These are phyloP conservation scores for Iphiclides podalirius DNA, from an alignment of 2,888 invertebrate species.

Conservation along the genomic window DNA sequence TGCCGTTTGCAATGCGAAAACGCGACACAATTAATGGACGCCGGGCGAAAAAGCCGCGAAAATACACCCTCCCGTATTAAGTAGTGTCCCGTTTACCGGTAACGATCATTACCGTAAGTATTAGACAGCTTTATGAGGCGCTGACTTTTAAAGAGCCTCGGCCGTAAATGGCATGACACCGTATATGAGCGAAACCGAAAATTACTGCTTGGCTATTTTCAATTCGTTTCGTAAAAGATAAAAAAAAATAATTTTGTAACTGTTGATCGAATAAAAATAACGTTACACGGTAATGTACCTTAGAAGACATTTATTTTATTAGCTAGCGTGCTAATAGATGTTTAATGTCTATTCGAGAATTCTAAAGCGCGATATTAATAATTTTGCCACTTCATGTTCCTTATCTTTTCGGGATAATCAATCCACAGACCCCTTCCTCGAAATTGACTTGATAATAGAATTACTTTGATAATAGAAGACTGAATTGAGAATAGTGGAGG, in stretches of 20 bases:
- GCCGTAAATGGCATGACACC: constrained; percentile 44
- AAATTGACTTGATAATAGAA: constrained; percentile 49
- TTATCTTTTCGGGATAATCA: constrained; percentile 5
- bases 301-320: no score
- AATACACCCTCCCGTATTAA: no score
- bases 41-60: no score
- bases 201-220: constrained; percentile 10
- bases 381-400: neutral
- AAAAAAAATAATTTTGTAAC: no score
- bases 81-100: no score
- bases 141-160: constrained; percentile 57
- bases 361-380: neutral
- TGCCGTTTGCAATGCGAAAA: no score
- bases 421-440: constrained; percentile 21
- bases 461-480: constrained; percentile 51
- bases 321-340: no score
- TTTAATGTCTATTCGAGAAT: no score
- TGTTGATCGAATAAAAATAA: no score
- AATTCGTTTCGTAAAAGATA: no score
- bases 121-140: constrained; percentile 68
- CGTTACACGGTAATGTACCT: no score
- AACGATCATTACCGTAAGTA: constrained; percentile 35
- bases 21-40: no score
- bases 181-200: constrained; percentile 17
- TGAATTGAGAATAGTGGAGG: constrained; percentile 44